These are phyloP conservation scores for Microcebus murinus DNA, from an alignment of 2,113 vertebrate genomes.

Conservation along the genomic window DNA sequence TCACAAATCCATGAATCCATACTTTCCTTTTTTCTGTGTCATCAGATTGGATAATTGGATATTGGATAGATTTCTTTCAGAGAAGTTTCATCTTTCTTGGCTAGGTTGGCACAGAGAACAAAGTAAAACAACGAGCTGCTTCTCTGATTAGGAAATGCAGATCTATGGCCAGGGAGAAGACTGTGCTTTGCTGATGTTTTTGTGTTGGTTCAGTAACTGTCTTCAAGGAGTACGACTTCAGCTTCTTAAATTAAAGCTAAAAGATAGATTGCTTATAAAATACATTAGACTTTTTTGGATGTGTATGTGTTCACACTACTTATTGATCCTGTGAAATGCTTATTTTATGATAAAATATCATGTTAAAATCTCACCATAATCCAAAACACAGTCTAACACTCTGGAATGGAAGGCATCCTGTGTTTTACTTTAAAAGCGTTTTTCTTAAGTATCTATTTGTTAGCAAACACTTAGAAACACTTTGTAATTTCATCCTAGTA, in stretches of 20 bases:
- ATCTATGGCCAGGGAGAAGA: not conserved
- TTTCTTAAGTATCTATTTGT: constrained; percentile 51
- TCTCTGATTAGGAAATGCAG: not conserved
- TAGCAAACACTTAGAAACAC: constrained; percentile 32
- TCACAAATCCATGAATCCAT: not conserved
- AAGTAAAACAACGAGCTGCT: not conserved
- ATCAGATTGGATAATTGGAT: constrained; percentile 27
- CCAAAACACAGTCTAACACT: not conserved
- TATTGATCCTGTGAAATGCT: not conserved
- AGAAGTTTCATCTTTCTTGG: not conserved
- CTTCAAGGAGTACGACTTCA: not conserved
- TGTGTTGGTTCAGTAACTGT: not conserved
- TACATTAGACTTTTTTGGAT: not conserved
- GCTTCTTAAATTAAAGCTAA: not conserved
- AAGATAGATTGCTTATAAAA: not conserved
- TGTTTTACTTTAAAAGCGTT: constrained; percentile 54
- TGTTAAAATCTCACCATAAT: constrained; percentile 25
- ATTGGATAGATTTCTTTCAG: constrained; percentile 37
- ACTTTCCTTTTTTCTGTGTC: not conserved
- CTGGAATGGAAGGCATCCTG: not conserved
- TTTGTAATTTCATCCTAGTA: constrained; percentile 23
- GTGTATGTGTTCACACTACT: not conserved
- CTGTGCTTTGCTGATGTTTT: not conserved
- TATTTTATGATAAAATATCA: constrained; percentile 44
- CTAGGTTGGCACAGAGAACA: not conserved